A percentile compares a stretch with the other conserved stretches of the same genome.
Evolutionary conservation across 2,888 invertebrate genomes (phyloP).

Genomic region (Ormyrus pomaceus): DNA sequence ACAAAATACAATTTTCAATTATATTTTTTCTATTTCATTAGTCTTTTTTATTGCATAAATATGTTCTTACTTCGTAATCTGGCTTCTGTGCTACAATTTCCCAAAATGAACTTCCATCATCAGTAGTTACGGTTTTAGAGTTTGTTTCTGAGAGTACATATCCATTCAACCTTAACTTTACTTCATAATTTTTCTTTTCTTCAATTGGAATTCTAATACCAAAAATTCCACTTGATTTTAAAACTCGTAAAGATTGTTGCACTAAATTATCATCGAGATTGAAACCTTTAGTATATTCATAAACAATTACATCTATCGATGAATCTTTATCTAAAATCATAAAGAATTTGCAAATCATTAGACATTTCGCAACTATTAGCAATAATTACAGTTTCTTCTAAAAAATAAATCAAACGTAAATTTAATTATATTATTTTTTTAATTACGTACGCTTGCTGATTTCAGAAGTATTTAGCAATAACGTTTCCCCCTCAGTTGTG

Average conservation of each 20-base stretch:
- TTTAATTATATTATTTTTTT: too few species aligned
- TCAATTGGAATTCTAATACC: slow-evolving; percentile 76
- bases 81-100: slow-evolving; percentile 69
- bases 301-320: slow-evolving; percentile 80
- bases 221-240: slow-evolving; percentile 81
- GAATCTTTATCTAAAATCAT: slow-evolving; percentile 78
- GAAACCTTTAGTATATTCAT: slow-evolving; percentile 72
- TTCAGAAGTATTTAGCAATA: slow-evolving; percentile 77
- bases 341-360: slow-evolving; percentile 4
- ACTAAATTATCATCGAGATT: slow-evolving; percentile 76
- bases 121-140: slow-evolving; percentile 31
- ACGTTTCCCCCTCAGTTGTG: slow-evolving; percentile 76
- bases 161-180: slow-evolving; percentile 81
- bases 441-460: not conserved
- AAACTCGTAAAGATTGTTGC: slow-evolving; percentile 78
- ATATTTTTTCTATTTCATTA: not conserved
- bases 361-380: too few species aligned
- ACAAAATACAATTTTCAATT: not conserved
- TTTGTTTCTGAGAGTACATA: slow-evolving; percentile 76
- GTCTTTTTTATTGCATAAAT: not conserved
- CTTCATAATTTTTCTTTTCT: slow-evolving; percentile 65
- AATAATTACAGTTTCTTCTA: too few species aligned
- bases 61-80: slow-evolving; percentile 66
- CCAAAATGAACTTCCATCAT: slow-evolving; percentile 56
- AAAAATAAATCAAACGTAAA: too few species aligned